These are phyloP conservation scores for Tiphia femorata DNA, from an alignment of 2,888 invertebrate genomes.

Conservation along the genomic window DNA sequence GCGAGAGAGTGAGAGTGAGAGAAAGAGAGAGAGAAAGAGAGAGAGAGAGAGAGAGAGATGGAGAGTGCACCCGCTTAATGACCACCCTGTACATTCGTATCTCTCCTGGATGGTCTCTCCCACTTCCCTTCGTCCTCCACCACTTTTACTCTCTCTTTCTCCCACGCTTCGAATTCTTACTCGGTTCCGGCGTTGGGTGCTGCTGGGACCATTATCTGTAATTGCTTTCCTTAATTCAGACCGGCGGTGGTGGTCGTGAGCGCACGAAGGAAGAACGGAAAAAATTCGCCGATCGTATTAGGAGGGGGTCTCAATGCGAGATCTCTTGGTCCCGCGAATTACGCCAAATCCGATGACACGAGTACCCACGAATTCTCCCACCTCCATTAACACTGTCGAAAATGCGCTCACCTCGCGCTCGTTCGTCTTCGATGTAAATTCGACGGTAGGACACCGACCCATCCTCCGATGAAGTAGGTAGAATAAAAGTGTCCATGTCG, in stretches of 20 bases:
- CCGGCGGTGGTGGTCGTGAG: too few relatives aligned
- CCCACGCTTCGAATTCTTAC: slow-evolving; percentile 19
- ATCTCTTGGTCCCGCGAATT: neutral
- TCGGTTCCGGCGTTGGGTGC: slow-evolving; percentile 33
- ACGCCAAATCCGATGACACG: neutral
- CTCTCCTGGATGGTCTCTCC: slow-evolving; percentile 34
- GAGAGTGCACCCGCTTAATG: slow-evolving; percentile 42
- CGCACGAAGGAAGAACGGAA: too few relatives aligned
- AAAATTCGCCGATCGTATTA: slow-evolving; percentile 27
- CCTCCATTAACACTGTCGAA: too few relatives aligned
- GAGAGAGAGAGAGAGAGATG: slow-evolving; percentile 17
- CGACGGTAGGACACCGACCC: neutral
- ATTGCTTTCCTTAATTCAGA: slow-evolving; percentile 62
- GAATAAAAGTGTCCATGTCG: too few relatives aligned
- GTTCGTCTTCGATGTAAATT: neutral
- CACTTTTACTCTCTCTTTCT: slow-evolving; percentile 2
- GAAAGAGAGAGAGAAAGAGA: slow-evolving; percentile 26
- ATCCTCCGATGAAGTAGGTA: neutral
- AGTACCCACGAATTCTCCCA: too few relatives aligned
- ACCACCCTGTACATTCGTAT: slow-evolving; percentile 50
- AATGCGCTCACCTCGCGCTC: neutral
- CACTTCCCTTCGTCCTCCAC: slow-evolving; percentile 7
- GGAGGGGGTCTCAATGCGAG: slow-evolving; percentile 2
- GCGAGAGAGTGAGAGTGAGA: slow-evolving; percentile 10
- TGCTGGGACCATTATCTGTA: slow-evolving; percentile 59